A percentile compares a stretch with the other conserved stretches of the same genome.
Conservation (phyloP, 2,888 invertebrate genomes). For the Crioceris asparagi region DNA sequence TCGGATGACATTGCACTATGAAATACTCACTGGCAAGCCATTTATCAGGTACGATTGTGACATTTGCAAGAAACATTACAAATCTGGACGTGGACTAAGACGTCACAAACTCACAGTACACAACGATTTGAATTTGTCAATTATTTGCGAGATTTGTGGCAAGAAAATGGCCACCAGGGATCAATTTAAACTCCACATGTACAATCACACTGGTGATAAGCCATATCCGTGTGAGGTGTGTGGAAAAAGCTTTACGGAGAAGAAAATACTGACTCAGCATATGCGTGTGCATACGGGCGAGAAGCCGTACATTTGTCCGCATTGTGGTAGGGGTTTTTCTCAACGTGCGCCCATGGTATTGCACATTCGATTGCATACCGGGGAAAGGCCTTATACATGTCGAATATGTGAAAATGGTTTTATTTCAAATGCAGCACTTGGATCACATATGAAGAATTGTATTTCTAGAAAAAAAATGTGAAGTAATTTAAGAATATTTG, state of each 20-base stretch:
- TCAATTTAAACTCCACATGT: slow-evolving; percentile 31
- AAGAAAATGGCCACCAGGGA: slow-evolving; percentile 32
- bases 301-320: slow-evolving; percentile 34
- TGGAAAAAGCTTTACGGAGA: slow-evolving; percentile 42
- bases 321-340: slow-evolving; percentile 38
- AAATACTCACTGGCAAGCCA: slow-evolving; percentile 29
- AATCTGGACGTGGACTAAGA: slow-evolving; percentile 28
- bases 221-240: slow-evolving; percentile 35
- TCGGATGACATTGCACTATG: slow-evolving; percentile 38
- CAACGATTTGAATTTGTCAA: slow-evolving; percentile 37
- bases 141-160: slow-evolving; percentile 36
- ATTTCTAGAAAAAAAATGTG: slow-evolving; percentile 21
- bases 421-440: slow-evolving; percentile 31
- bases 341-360: slow-evolving; percentile 49
- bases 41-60: slow-evolving; percentile 36
- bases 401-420: slow-evolving; percentile 31
- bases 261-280: slow-evolving; percentile 34
- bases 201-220: slow-evolving; percentile 38
- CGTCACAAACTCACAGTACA: slow-evolving; percentile 34
- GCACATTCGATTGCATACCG: slow-evolving; percentile 50
- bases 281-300: slow-evolving; percentile 27
- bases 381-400: slow-evolving; percentile 47
- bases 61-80: slow-evolving; percentile 38
- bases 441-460: slow-evolving; percentile 31
- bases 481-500: no score